Evolutionary conservation across 2,888 invertebrate genomes (phyloP).

Genomic region (Eugnorisma glareosa): DNA sequence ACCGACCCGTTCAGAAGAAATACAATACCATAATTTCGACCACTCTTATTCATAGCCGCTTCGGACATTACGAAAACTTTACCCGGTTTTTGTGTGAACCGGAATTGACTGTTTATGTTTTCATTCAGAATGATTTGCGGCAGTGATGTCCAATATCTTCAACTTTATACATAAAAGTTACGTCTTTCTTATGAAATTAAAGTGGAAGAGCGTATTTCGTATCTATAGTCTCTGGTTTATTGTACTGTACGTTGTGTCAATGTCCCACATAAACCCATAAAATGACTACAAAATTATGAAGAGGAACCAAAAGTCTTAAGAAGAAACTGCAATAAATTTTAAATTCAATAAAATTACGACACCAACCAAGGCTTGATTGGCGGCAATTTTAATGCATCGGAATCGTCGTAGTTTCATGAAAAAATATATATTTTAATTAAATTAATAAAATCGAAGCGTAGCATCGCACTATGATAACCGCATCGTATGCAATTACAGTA

Average conservation of each 20-base stretch:
- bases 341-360: constrained; percentile 41
- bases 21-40: constrained; percentile 78
- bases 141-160: constrained; percentile 44
- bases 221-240: constrained; percentile 15
- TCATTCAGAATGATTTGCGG: constrained; percentile 55
- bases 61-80: constrained; percentile 64
- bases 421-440: constrained; percentile 65
- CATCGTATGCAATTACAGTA: constrained; percentile 81
- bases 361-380: constrained; percentile 28
- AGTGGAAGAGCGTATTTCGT: background rate
- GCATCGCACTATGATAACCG: constrained; percentile 69
- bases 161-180: constrained; percentile 38
- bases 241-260: constrained; percentile 21
- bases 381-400: constrained; percentile 43
- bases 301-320: constrained; percentile 6
- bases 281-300: background rate
- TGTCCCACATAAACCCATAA: constrained; percentile 6
- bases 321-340: constrained; percentile 8
- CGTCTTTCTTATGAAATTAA: constrained; percentile 15
- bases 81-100: constrained; percentile 54
- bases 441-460: constrained; percentile 65
- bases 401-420: constrained; percentile 57
- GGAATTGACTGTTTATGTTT: constrained; percentile 62
- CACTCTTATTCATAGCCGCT: constrained; percentile 67
- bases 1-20: constrained; percentile 83